Evolutionary conservation across 92 coral and sea anemone species (phyloP).

Genomic region (Zoanthus sociatus): DNA sequence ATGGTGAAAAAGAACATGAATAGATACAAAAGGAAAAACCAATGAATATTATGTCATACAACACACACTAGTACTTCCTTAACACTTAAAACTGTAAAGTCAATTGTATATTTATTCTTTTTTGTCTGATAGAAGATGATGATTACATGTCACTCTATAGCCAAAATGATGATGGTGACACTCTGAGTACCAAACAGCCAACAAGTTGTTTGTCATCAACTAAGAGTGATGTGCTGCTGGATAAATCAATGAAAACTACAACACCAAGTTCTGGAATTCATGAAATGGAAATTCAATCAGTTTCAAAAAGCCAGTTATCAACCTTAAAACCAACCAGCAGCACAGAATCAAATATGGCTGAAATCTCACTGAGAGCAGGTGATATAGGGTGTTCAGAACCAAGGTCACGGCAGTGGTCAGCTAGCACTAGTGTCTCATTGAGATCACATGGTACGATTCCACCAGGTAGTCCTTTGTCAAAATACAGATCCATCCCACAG

Average conservation of each 20-base stretch:
- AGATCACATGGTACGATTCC: conserved; percentile 45
- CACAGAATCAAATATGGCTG: conserved; percentile 27
- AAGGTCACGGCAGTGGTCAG: conserved; percentile 32
- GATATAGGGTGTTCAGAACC: conserved; percentile 3
- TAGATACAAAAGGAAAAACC: no score
- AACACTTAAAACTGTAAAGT: neutral
- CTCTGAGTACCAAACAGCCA: conserved; percentile 11
- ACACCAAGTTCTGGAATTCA: conserved; percentile 45
- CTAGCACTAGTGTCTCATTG: conserved; percentile 21
- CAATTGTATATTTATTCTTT: neutral
- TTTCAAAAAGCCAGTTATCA: conserved; percentile 21
- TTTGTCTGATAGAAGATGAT: conserved; percentile 62
- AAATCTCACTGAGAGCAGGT: conserved; percentile 50
- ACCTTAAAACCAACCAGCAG: neutral
- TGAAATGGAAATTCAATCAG: conserved; percentile 32
- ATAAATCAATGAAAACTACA: conserved; percentile 19
- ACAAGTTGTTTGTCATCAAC: conserved; percentile 32
- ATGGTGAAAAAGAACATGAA: no score
- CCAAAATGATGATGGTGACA: conserved; percentile 22
- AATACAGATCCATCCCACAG: conserved; percentile 65
- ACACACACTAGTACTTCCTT: neutral
- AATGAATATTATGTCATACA: no score
- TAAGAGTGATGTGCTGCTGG: conserved; percentile 13
- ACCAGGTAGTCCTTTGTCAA: conserved; percentile 66
- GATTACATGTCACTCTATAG: conserved; percentile 91